Base-by-base conservation (phyloP, 2,888 invertebrate genomes). In the Diaprepes abbreviatus region DNA sequence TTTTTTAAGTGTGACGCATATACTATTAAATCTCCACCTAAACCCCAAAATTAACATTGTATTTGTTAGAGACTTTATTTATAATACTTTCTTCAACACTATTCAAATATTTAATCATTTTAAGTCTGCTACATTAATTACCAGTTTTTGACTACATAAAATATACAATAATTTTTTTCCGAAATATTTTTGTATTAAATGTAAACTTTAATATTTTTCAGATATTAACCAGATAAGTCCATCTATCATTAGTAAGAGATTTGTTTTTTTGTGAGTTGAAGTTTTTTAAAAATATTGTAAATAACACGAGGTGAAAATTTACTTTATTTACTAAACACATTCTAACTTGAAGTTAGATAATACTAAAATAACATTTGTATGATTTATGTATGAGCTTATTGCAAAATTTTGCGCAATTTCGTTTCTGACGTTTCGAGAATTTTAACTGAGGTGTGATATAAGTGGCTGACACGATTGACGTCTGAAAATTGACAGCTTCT, bases 151-250 rank as follows among this genome's bases (percentile, higher is more conserved):
- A 43, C 40, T 43, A 19, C 10, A 43, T 43, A 17, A 21, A 10
- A 43, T 43, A 43, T 43, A 43, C 21, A 19, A 21, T 14, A 19
- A 21, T 21, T 10, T 43, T 43, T 43, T 43, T 21, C 10, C n/a
- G n/a, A 21, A 21, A 43, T 19, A 19, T 14, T 43, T 43, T 21
- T 43, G 3, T 3, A 12, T 36, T 43, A 1, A 21, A 43, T 3
- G 17, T 43, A 43, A 43, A 21, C 43, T 50, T 50, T 50, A 6
- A 50, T 50, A 50, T 50, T 28, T 24, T 16, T 9, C 4, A 5
- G 48, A 50, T 50, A 50, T 14, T 28, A 28, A 28, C 48, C 48
- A 50, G 48, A 50, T 28, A 50, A 14, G 28, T 28, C 9, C 2
- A 50, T 50, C 48, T 16, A 4, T 50, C 48, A 14, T 28, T 50